Conservation (phyloP, 2,797 vertebrate genomes). For the Lagorchestes hirsutus region DNA sequence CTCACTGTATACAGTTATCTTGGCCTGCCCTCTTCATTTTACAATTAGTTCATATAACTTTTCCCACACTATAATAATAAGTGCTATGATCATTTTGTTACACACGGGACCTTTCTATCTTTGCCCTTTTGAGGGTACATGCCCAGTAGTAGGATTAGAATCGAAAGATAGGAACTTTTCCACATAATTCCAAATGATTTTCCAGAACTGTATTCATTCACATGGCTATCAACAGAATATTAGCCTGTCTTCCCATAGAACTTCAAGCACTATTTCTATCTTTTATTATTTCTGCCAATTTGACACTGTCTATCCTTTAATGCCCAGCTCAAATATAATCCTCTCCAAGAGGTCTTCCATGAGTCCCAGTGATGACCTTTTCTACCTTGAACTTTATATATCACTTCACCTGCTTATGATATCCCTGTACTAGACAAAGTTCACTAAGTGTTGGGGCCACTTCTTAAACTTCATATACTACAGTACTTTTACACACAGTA, state of each 20-base stretch:
- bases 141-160: neutral
- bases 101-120: too few relatives aligned
- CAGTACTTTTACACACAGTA: neutral
- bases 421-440: neutral
- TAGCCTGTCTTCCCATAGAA: too few relatives aligned
- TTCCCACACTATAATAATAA: too few relatives aligned
- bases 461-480: neutral
- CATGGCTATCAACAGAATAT: neutral
- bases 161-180: neutral
- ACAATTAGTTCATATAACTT: too few relatives aligned
- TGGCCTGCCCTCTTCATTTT: too few relatives aligned
- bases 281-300: neutral
- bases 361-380: neutral
- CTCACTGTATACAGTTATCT: too few relatives aligned
- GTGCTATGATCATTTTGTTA: too few relatives aligned
- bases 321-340: neutral
- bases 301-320: neutral
- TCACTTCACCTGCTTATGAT: neutral
- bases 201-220: neutral
- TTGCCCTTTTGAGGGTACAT: too few relatives aligned
- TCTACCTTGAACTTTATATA: neutral
- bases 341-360: neutral
- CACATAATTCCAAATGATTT: neutral
- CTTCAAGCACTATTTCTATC: neutral
- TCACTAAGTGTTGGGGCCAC: neutral